These are phyloP conservation scores for Cercopithecus mona DNA, from an alignment of 2,113 vertebrate species.

Conservation along the genomic window DNA sequence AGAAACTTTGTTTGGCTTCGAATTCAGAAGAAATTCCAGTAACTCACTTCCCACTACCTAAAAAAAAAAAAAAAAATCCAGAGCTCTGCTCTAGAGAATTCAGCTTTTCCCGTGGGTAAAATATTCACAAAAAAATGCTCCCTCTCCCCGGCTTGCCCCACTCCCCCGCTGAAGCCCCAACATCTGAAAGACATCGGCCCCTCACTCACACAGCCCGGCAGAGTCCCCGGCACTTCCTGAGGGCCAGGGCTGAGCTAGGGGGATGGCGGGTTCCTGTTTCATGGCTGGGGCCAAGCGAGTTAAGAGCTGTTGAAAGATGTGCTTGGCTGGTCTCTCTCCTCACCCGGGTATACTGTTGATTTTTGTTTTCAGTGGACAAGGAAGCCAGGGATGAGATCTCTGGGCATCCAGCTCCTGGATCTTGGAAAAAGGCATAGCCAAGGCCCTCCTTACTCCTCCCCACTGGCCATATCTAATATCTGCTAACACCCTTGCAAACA, in stretches of 20 bases:
- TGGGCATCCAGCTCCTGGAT: not conserved
- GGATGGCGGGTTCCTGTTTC: not conserved
- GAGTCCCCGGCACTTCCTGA: not conserved
- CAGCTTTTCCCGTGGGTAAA: not conserved
- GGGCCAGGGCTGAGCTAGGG: not conserved
- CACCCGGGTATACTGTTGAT: not conserved
- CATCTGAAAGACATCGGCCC: not conserved
- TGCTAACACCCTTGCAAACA: not conserved
- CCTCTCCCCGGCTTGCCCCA: not conserved
- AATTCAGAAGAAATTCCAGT: conserved; percentile 80
- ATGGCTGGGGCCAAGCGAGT: not conserved
- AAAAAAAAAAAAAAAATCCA: not conserved
- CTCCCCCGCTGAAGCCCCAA: not conserved
- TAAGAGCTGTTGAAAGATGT: conserved; percentile 20
- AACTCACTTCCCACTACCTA: conserved; percentile 66
- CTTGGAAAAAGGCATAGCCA: not conserved
- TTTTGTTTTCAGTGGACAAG: not conserved
- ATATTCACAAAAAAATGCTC: not conserved
- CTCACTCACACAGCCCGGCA: not conserved
- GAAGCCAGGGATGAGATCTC: not conserved
- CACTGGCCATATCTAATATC: not conserved
- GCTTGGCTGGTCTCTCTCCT: not conserved
- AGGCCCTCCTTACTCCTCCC: fast-evolving
- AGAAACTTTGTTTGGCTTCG: conserved; percentile 77
- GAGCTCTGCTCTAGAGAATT: conserved; percentile 46